Evolutionary conservation across 2,888 invertebrate genomes (phyloP).

Genomic region (Tenthredo livida): DNA sequence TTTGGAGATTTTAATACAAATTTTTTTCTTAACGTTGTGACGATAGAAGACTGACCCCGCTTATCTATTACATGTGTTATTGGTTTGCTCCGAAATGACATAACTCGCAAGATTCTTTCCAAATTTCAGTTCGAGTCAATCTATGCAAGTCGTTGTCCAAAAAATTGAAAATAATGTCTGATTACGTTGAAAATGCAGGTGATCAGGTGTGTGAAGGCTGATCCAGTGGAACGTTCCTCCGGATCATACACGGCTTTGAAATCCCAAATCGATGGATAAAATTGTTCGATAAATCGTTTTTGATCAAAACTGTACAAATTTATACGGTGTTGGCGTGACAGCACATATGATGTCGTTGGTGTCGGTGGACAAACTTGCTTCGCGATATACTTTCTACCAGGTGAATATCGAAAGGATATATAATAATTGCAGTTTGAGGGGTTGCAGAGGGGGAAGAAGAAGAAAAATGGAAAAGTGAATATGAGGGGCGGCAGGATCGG

Average conservation of each 20-base stretch:
- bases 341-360: not conserved
- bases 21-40: no score
- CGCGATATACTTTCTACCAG: slow-evolving; percentile 9
- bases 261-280: not conserved
- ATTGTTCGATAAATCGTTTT: not conserved
- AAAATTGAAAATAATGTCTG: not conserved
- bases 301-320: not conserved
- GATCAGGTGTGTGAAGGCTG: not conserved
- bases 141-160: not conserved
- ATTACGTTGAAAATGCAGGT: not conserved
- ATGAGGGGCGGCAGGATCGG: not conserved
- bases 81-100: no score
- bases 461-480: not conserved
- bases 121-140: not conserved
- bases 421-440: no score
- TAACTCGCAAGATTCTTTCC: no score
- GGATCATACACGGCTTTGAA: not conserved
- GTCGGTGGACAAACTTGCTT: not conserved
- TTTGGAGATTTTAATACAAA: no score
- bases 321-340: not conserved
- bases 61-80: no score
- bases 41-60: no score
- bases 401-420: not conserved
- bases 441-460: no score
- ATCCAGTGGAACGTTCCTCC: no score